Evolutionary conservation across 2,888 invertebrate genomes (phyloP), one percentile per base, ranked within the genome.

Genomic region (Sphaeridia pumilis): DNA sequence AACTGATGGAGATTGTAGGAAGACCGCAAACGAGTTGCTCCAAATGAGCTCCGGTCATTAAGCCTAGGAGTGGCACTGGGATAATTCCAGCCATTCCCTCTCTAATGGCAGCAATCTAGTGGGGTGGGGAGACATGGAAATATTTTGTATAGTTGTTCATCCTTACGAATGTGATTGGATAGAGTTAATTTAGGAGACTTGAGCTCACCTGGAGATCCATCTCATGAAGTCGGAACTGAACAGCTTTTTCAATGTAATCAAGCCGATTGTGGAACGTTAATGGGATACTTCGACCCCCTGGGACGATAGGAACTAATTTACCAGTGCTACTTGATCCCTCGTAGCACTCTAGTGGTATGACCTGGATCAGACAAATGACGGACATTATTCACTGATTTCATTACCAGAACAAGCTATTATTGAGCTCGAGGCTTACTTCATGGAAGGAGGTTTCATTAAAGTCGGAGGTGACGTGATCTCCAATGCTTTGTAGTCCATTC

Each of bases 1-100:
- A 69, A 24, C 74, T 71, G 22, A 80, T 74, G 1, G 78, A 77
- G 61, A 81, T 78, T 59, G 76, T 74, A 1, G 79, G 75, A 67
- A 78, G 73, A 7, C 80, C 80, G 67, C 80, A 80, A 10, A 80
- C 78, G 52, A 80, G 68, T 64, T 77, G 77, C 66, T 80, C 80
- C 65, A 80, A 69, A 66, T 78, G 73, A 26, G 73, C 71, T 2
- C 77, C 75, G 1, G 80, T 78, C 64, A 79, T 71, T 24, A 81
- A 68, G 1, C 77, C 76, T 45, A 80, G 66, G 38, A 80, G 68
- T 1, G 80, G 80, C 4, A 80, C 78, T 0, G 81, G 80, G 48
- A 80, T 73, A 36, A 80, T 76, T 58, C 78, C 77, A 0, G 78
- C 73, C 78, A 81, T 79, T 4, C 81, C 80, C 66, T 79, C 78